Conservation (phyloP, 1,140 invertebrate species). For the Arctopsyche grandis region DNA sequence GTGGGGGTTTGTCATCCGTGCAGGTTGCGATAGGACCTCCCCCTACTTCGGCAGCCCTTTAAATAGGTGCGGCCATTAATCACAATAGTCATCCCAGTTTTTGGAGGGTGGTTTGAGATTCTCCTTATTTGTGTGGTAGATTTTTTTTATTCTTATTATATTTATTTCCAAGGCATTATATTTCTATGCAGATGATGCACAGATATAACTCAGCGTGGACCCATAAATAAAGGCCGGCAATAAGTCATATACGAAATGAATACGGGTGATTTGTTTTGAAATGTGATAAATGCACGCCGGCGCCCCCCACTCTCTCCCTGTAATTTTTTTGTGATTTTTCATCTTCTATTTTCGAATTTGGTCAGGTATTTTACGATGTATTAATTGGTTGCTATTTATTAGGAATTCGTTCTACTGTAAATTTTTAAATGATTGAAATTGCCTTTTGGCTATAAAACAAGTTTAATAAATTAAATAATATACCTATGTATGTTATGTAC, state of each 20-base stretch:
- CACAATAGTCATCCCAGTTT: conserved; percentile 18
- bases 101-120: conserved; percentile 38
- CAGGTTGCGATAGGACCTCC: conserved; percentile 29
- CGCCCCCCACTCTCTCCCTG: conserved; percentile 51
- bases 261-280: conserved; percentile 69
- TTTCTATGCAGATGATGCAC: conserved; percentile 51
- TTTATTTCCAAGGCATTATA: conserved; percentile 41
- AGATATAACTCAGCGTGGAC: conserved; percentile 33
- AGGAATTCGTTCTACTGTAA: conserved; percentile 16
- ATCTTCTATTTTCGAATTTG: conserved; percentile 32
- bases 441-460: too few species aligned
- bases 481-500: too few species aligned
- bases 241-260: conserved; percentile 62
- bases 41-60: conserved; percentile 24
- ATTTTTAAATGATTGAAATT: not conserved
- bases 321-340: conserved; percentile 4
- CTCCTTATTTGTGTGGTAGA: conserved; percentile 23
- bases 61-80: conserved; percentile 46
- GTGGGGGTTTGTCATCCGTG: not conserved
- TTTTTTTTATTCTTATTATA: conserved; percentile 36
- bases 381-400: conserved; percentile 65
- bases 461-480: too few species aligned
- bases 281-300: conserved; percentile 62
- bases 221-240: conserved; percentile 46
- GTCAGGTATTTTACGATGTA: conserved; percentile 62